These are phyloP conservation scores for Galemys pyrenaicus DNA, from an alignment of 2,113 vertebrate species.

Conservation along the genomic window DNA sequence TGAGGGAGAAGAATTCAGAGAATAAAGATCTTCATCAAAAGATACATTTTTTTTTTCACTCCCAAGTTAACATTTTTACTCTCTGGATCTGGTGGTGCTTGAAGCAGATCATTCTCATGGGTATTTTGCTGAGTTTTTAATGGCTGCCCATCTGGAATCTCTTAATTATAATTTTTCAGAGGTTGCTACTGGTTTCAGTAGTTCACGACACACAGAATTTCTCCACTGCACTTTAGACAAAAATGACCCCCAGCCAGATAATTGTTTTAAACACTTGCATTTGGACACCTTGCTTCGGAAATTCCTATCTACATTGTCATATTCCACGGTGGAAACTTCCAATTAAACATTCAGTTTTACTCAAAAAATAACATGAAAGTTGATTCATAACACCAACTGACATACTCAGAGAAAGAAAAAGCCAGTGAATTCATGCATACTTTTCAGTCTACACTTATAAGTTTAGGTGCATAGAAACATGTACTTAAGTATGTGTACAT, in stretches of 20 bases:
- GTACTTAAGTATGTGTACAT: not conserved
- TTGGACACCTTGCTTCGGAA: not conserved
- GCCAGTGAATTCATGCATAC: not conserved
- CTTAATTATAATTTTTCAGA: not conserved
- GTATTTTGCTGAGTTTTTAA: not conserved
- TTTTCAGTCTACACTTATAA: not conserved
- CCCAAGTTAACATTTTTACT: not conserved
- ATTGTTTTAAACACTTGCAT: constrained; percentile 17
- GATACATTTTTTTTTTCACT: not conserved
- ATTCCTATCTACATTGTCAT: not conserved
- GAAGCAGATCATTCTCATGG: not conserved
- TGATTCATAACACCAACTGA: not conserved
- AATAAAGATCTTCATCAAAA: not conserved
- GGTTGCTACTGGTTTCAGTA: not conserved
- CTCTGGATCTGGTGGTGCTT: not conserved
- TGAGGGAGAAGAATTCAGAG: not conserved
- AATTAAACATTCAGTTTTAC: constrained; percentile 29
- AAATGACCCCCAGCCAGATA: not conserved
- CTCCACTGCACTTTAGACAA: not conserved
- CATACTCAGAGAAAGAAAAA: not conserved
- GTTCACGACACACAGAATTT: not conserved
- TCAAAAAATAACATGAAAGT: not conserved
- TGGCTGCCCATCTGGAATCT: not conserved
- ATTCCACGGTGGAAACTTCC: not conserved
- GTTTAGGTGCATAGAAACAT: not conserved